These are phyloP conservation scores for Asarcornis scutulata DNA, from an alignment of 2,113 vertebrate species.

Conservation along the genomic window DNA sequence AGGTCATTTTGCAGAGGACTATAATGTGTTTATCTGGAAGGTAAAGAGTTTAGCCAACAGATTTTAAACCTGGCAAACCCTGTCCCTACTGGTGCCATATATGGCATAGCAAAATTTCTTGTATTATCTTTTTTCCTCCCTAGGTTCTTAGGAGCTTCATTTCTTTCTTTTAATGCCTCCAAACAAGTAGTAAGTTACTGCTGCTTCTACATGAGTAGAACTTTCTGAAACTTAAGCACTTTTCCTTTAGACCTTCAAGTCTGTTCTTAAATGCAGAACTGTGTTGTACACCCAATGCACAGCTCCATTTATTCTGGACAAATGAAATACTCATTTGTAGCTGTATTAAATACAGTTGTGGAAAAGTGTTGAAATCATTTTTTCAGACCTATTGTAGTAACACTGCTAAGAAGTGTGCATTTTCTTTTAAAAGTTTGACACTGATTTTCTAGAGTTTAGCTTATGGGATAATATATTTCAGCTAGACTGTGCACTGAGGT, in stretches of 20 bases:
- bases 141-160: not conserved
- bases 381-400: not conserved
- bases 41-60: not conserved
- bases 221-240: not conserved
- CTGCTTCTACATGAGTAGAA: not conserved
- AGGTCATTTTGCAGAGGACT: not conserved
- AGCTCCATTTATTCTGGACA: not conserved
- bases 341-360: not conserved
- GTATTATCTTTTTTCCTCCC: not conserved
- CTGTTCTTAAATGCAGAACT: not conserved
- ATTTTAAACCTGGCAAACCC: not conserved
- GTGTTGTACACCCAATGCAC: not conserved
- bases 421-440: not conserved
- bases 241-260: not conserved
- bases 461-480: not conserved
- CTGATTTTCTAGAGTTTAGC: not conserved
- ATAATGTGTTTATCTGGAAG: not conserved
- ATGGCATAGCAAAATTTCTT: not conserved
- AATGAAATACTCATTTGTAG: not conserved
- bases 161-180: not conserved
- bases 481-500: not conserved
- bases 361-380: not conserved
- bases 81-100: not conserved
- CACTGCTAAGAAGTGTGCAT: not conserved
- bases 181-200: not conserved